These are phyloP conservation scores for Catostomus latipinnis DNA, from an alignment of 2,797 vertebrate species.

Conservation along the genomic window DNA sequence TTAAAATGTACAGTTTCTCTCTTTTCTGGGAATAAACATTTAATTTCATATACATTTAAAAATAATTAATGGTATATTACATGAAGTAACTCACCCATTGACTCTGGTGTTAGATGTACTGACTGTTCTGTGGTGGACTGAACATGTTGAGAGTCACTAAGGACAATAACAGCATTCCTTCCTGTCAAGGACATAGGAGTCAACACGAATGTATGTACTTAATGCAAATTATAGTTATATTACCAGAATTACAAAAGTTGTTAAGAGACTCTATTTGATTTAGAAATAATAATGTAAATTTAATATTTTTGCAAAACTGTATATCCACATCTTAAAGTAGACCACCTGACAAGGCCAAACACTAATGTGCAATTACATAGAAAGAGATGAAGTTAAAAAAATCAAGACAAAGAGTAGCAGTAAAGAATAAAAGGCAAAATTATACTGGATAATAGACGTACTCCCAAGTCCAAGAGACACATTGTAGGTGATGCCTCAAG, in stretches of 20 bases:
- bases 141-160: slow-evolving; percentile 53
- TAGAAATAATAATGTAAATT: no score
- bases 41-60: background rate
- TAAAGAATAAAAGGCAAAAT: background rate
- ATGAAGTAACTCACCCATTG: slow-evolving; percentile 37
- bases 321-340: no score
- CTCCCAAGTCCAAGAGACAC: slow-evolving; percentile 61
- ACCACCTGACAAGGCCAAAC: no score
- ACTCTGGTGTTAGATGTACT: slow-evolving; percentile 28
- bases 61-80: background rate
- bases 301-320: no score
- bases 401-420: background rate
- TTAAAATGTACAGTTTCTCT: no score
- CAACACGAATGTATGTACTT: background rate
- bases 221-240: background rate
- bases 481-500: slow-evolving; percentile 59
- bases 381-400: background rate
- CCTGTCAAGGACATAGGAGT: slow-evolving; percentile 34
- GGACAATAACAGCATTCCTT: slow-evolving; percentile 56
- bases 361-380: background rate
- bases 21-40: no score
- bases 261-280: no score
- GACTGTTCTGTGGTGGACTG: slow-evolving; percentile 30
- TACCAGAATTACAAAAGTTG: background rate
- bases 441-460: slow-evolving; percentile 44